Evolutionary conservation across 2,888 invertebrate genomes (phyloP), one percentile per base, ranked within the genome.

Genomic region (Thysanoteuthis rhombus): DNA sequence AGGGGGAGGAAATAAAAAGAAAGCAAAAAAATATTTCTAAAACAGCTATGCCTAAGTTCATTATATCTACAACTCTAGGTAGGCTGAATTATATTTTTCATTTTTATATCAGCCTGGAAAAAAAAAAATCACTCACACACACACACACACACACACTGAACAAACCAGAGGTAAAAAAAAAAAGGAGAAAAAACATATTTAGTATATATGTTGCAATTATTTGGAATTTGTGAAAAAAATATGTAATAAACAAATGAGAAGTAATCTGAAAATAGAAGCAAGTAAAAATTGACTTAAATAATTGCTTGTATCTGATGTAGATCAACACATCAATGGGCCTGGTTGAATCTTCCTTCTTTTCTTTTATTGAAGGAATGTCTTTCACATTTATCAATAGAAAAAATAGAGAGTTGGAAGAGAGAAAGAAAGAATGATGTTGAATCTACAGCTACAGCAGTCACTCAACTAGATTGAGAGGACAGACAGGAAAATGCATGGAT

Each of bases 41-140:
- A 75, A 75, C n/a, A 75, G 75, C 75, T 75, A 75, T 75, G 75
- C n/a, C 16, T n/a, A 75, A 75, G 75, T 75, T 75, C 75, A 75
- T 75, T n/a, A 75, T 75, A 75, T 75, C 75, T 75, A 75, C 75
- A 75, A n/a, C n/a, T 75, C 75, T 75, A 75, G 75, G 75, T 75
- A 75, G 52, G 52, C 52, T 28, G 52, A 52, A 75, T 75, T 75
- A n/a, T 75, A 58, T 28, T 58, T 75, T 75, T 75, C 75, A 75
- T 75, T 75, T 75, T 75, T 75, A 75, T 75, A 75, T 75, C n/a
- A 75, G 10, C n/a, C n/a, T 0, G 36, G n/a, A 75, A 75, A 75
- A 75, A 75, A 52, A 36, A 75, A n/a, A 8, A 58, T 58, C 52
- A 25, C 52, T 28, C 28, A 58, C 58, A 58, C 58, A 58, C 45